Percentiles rank a stretch among this genome's conserved stretches.
These are phyloP conservation scores for Pseudomugil tenellus DNA, from an alignment of 2,797 vertebrate species.

Conservation along the genomic window DNA sequence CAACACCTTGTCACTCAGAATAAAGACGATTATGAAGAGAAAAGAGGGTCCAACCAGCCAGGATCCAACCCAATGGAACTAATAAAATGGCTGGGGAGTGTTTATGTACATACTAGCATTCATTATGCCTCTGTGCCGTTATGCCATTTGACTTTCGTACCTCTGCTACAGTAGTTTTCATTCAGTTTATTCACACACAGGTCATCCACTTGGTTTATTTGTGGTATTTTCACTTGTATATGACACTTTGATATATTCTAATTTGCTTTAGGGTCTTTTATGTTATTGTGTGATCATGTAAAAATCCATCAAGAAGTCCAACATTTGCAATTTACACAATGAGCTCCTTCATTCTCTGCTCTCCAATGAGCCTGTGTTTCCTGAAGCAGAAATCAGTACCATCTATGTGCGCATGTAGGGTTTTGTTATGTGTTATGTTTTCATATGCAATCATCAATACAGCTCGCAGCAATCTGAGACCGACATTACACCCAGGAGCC, in stretches of 20 bases:
- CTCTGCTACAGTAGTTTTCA: neutral
- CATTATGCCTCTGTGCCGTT: too few species aligned
- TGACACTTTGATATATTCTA: neutral
- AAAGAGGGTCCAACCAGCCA: neutral
- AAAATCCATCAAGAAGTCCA: neutral
- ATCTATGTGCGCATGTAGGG: conserved; percentile 23
- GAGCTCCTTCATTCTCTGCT: conserved; percentile 13
- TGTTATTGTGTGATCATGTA: neutral
- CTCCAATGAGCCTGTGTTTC: conserved; percentile 19
- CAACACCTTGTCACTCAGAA: too few species aligned
- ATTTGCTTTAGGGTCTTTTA: neutral
- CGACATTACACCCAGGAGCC: conserved; percentile 6
- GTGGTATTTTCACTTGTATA: neutral
- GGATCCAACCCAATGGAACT: neutral
- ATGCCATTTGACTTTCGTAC: neutral
- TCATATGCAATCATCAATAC: conserved; percentile 27
- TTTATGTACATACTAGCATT: neutral
- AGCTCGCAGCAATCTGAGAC: conserved; percentile 30
- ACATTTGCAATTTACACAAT: neutral
- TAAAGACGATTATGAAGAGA: neutral
- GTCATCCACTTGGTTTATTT: neutral
- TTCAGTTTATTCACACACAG: neutral
- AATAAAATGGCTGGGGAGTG: neutral
- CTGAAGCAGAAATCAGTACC: conserved; percentile 20
- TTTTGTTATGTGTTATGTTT: conserved; percentile 24